Evolutionary conservation across 2,113 vertebrate species (phyloP).

Genomic region (Passer domesticus): DNA sequence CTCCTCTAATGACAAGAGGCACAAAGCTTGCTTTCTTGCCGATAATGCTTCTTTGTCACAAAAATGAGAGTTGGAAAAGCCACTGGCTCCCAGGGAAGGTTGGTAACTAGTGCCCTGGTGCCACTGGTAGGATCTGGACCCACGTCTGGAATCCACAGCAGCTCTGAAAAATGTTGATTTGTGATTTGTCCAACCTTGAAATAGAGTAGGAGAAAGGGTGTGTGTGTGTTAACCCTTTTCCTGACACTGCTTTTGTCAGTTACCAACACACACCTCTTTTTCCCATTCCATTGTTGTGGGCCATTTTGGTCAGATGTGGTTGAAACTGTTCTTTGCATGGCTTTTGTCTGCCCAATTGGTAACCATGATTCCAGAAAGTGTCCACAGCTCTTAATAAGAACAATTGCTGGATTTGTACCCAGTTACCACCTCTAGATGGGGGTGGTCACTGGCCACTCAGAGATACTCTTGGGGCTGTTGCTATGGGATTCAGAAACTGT

Average conservation of each 20-base stretch:
- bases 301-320: neutral
- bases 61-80: neutral
- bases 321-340: neutral
- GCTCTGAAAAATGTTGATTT: neutral
- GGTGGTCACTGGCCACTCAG: neutral
- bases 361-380: neutral
- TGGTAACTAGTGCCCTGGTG: neutral
- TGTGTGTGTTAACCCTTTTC: neutral
- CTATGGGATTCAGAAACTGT: neutral
- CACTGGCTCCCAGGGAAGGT: neutral
- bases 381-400: neutral
- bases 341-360: neutral
- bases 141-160: neutral
- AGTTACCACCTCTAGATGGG: neutral
- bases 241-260: neutral
- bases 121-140: neutral
- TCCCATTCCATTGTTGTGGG: neutral
- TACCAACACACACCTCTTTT: neutral
- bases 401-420: neutral
- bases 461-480: neutral
- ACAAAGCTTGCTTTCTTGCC: neutral
- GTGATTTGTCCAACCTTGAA: neutral
- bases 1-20: conserved; percentile 10
- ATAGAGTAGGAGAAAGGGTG: neutral
- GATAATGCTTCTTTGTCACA: neutral